These are phyloP conservation scores for Gyrodactylus salaris DNA, from an alignment of 1,140 invertebrate species.

Conservation along the genomic window DNA sequence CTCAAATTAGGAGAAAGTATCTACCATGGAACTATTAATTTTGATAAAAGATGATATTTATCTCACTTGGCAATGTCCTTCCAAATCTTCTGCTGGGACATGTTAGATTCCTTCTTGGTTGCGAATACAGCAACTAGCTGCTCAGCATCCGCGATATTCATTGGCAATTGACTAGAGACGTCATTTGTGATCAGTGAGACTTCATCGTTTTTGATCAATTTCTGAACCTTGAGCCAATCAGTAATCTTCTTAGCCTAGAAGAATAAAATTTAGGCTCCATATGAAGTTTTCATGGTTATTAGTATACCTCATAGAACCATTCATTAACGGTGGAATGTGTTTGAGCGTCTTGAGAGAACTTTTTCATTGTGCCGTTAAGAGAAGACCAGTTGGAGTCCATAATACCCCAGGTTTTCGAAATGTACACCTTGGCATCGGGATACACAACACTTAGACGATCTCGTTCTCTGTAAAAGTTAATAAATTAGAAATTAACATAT, in stretches of 20 bases:
- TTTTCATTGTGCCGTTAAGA: background rate
- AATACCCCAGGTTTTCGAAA: background rate
- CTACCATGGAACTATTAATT: too few relatives aligned
- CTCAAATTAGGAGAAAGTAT: too few relatives aligned
- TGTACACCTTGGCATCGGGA: background rate
- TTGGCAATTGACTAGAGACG: background rate
- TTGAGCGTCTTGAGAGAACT: background rate
- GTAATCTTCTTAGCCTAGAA: background rate
- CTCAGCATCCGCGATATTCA: background rate
- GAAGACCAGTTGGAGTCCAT: background rate
- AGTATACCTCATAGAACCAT: background rate
- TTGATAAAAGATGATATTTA: too few relatives aligned
- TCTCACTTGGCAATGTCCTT: background rate
- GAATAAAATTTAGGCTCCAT: too few relatives aligned
- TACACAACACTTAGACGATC: background rate
- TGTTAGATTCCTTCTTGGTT: background rate
- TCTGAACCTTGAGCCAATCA: background rate
- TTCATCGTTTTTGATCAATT: background rate
- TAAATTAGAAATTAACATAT: too few relatives aligned
- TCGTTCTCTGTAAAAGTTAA: background rate
- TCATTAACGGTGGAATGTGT: background rate
- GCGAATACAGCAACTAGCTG: background rate
- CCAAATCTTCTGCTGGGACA: background rate
- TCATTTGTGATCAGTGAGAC: background rate
- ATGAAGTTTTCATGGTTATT: too few relatives aligned